A percentile compares a stretch with the other conserved stretches of the same genome.
phyloP scores from a whole-genome alignment of 1,140 invertebrate species.

The Periplaneta americana region DNA sequence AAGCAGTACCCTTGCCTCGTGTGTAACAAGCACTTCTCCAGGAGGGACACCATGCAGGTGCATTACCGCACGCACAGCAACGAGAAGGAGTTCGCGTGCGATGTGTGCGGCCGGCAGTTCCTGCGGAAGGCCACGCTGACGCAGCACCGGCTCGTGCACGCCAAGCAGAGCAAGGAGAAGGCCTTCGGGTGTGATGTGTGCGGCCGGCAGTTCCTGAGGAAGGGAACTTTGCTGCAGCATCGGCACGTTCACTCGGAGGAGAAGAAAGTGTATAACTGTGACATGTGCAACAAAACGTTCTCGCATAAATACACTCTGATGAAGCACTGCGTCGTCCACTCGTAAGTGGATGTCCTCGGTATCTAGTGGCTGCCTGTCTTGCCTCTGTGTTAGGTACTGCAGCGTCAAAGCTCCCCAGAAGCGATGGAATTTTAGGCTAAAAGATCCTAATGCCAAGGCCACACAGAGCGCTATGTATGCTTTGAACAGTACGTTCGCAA shows the following conservation, averaged over 20 bases:
- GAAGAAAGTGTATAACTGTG: not conserved
- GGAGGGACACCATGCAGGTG: conserved; percentile 18
- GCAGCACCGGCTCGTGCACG: conserved; percentile 23
- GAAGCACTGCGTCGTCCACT: not conserved
- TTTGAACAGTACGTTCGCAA: too few species aligned
- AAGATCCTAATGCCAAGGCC: too few species aligned
- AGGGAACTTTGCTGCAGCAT: not conserved
- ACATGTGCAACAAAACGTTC: not conserved
- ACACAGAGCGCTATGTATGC: too few species aligned
- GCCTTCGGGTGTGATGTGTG: conserved; percentile 24
- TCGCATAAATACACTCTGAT: not conserved
- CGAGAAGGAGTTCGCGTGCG: conserved; percentile 23
- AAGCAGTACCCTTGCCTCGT: too few species aligned
- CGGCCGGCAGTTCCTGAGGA: conserved; percentile 2
- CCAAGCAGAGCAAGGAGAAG: conserved; percentile 24
- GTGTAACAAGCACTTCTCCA: not conserved
- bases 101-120: conserved; percentile 20
- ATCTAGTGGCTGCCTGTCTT: too few species aligned
- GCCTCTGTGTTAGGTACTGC: too few species aligned
- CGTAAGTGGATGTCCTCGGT: too few species aligned
- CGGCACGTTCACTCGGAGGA: conserved; percentile 12
- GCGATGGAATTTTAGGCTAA: too few species aligned
- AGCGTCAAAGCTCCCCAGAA: too few species aligned
- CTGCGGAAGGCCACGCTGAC: not conserved
- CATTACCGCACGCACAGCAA: not conserved